These are phyloP conservation scores for Yponomeuta sedellus DNA, from an alignment of 2,888 invertebrate genomes.

Conservation along the genomic window DNA sequence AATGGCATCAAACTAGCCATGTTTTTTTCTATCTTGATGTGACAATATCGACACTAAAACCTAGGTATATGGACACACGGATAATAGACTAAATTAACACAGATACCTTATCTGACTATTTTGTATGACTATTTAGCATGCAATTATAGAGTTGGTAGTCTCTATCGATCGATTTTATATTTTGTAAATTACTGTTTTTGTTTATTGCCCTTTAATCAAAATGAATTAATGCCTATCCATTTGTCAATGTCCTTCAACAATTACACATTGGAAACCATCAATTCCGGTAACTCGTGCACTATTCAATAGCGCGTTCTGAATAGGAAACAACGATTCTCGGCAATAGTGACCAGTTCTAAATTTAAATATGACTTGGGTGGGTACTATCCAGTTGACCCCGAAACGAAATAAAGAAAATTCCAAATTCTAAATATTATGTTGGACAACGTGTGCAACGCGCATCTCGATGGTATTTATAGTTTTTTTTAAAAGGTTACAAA, in stretches of 20 bases:
- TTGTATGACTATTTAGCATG: not conserved
- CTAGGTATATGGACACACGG: not conserved
- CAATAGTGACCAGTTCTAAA: no score
- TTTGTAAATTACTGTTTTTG: not conserved
- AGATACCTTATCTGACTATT: not conserved
- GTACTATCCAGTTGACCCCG: no score
- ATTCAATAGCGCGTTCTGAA: not conserved
- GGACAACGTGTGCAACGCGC: no score
- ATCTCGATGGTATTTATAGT: no score
- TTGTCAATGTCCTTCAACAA: not conserved
- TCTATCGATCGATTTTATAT: not conserved
- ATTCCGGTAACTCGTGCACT: not conserved
- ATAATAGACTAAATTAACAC: not conserved
- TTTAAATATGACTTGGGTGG: no score
- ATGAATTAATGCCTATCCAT: not conserved
- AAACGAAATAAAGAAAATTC: no score
- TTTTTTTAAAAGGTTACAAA: no score
- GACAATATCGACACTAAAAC: not conserved
- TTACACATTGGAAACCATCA: not conserved
- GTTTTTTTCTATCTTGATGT: not conserved
- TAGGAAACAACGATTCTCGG: no score
- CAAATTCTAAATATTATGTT: no score
- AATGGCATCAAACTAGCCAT: not conserved
- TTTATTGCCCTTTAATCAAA: not conserved
- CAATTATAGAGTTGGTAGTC: not conserved